Conservation (phyloP, 2,888 invertebrate species). For the Ptychoptera albimana region DNA sequence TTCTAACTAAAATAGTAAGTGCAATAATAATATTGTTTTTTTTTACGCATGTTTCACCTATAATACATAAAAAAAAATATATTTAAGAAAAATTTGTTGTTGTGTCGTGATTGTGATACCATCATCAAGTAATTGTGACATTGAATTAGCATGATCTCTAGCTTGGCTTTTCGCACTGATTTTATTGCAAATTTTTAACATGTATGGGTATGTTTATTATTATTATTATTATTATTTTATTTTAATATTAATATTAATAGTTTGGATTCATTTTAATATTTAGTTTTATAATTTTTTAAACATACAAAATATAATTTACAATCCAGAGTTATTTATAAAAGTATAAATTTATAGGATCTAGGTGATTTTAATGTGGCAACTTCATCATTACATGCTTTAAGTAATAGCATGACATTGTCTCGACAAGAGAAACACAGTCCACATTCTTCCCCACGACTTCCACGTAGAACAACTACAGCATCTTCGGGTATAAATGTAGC, state of each 20-base stretch:
- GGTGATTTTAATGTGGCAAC: slow-evolving; percentile 49
- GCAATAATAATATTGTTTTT: too few species aligned
- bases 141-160: too few species aligned
- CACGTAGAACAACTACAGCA: slow-evolving; percentile 24
- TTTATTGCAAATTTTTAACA: too few species aligned
- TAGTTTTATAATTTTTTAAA: not conserved
- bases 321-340: not conserved
- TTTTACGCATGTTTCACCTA: too few species aligned
- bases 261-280: not conserved
- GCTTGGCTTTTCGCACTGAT: too few species aligned
- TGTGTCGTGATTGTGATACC: too few species aligned
- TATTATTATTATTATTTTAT: too few species aligned
- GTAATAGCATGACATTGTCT: slow-evolving; percentile 24
- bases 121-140: too few species aligned
- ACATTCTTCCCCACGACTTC: slow-evolving; percentile 39
- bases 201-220: too few species aligned
- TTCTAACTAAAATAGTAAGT: too few species aligned
- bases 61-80: too few species aligned
- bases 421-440: slow-evolving; percentile 36
- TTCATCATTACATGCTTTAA: slow-evolving; percentile 40
- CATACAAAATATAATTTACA: not conserved
- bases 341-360: slow-evolving; percentile 30
- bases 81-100: too few species aligned
- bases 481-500: slow-evolving; percentile 21
- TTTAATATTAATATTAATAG: not conserved